These are phyloP conservation scores for Grammomys dolichurus DNA, from an alignment of 2,113 vertebrate species.

Conservation along the genomic window DNA sequence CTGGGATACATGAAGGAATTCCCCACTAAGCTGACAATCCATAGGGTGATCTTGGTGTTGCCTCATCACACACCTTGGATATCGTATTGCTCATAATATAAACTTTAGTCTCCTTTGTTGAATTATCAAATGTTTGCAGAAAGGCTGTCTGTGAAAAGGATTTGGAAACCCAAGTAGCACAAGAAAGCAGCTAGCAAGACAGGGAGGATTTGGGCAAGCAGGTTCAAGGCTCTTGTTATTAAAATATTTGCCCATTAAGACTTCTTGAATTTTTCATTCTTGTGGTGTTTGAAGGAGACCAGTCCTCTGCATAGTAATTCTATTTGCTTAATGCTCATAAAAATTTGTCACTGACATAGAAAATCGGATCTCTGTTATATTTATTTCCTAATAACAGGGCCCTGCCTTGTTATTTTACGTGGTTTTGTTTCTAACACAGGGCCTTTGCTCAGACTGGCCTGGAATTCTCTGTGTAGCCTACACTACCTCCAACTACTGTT, in stretches of 20 bases:
- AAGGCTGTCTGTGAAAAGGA: not conserved
- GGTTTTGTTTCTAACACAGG: not conserved
- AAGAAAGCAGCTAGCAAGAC: not conserved
- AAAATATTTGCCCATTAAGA: conserved; percentile 22
- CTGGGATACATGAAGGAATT: not conserved
- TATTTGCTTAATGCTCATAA: conserved; percentile 52
- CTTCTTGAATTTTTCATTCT: conserved; percentile 36
- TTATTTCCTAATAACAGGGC: not conserved
- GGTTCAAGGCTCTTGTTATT: not conserved
- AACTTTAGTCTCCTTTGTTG: not conserved
- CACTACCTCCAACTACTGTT: not conserved
- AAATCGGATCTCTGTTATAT: conserved; percentile 13
- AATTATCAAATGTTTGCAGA: conserved; percentile 30
- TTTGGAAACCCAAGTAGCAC: not conserved
- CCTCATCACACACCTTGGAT: not conserved
- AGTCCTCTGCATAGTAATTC: not conserved
- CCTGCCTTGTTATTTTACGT: not conserved
- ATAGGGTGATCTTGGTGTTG: not conserved
- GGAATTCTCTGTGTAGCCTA: not conserved
- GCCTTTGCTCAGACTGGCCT: not conserved
- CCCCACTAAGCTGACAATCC: not conserved
- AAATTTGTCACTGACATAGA: not conserved
- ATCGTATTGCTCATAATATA: not conserved
- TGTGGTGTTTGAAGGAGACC: not conserved
- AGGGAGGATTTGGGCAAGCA: not conserved